These are phyloP conservation scores for Andrena dorsata DNA, from an alignment of 2,888 invertebrate genomes.

Conservation along the genomic window DNA sequence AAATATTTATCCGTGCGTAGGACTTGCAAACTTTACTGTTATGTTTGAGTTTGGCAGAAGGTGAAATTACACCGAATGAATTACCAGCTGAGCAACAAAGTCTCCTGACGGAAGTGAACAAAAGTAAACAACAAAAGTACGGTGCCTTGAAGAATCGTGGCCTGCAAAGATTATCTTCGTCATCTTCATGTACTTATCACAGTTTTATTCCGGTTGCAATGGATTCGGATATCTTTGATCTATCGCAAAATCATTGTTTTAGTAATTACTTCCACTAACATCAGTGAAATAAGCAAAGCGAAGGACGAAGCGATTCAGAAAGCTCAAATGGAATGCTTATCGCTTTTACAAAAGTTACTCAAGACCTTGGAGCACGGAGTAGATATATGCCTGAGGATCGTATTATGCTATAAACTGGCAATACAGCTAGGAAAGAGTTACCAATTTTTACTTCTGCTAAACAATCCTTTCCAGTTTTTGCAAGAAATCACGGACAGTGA, in stretches of 20 bases:
- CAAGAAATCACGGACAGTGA: slow-evolving; percentile 86
- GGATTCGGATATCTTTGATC: slow-evolving; percentile 1
- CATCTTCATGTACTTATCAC: slow-evolving; percentile 56
- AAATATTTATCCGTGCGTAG: slow-evolving; percentile 54
- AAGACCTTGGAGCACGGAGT: slow-evolving; percentile 85
- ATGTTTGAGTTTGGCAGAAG: slow-evolving; percentile 89
- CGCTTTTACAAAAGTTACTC: slow-evolving; percentile 74
- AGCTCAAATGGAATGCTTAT: slow-evolving; percentile 76
- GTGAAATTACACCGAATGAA: slow-evolving; percentile 87
- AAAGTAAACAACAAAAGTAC: slow-evolving; percentile 72
- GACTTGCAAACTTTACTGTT: slow-evolving; percentile 88
- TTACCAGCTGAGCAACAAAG: slow-evolving; percentile 89
- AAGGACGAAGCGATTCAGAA: slow-evolving; percentile 59
- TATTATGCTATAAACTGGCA: slow-evolving; percentile 87
- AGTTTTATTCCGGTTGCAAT: neutral
- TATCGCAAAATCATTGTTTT: slow-evolving; percentile 21
- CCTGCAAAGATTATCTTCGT: slow-evolving; percentile 73
- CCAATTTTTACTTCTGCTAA: slow-evolving; percentile 86
- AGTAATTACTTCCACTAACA: slow-evolving; percentile 55
- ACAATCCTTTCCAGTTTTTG: slow-evolving; percentile 86
- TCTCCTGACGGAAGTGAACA: slow-evolving; percentile 83
- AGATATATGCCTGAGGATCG: slow-evolving; percentile 86
- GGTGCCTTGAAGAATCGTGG: slow-evolving; percentile 74
- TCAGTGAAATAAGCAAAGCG: slow-evolving; percentile 44
- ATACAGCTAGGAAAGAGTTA: slow-evolving; percentile 87